phyloP scores from a whole-genome alignment of 2,888 invertebrate genomes.

The Lithophane leautieri region DNA sequence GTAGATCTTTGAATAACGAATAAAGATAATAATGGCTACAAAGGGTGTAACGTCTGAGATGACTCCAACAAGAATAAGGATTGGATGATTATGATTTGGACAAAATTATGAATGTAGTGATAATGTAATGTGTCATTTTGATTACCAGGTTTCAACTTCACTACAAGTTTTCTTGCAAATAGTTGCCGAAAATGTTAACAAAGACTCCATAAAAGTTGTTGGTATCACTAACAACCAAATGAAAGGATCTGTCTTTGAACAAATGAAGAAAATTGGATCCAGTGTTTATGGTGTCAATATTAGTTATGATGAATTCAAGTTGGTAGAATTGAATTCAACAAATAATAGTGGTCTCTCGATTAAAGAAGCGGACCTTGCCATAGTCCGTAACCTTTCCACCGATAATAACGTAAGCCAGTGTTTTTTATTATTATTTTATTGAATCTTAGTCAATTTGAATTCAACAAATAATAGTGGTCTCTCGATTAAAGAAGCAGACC shows the following conservation, averaged over 20 bases:
- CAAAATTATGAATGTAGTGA: not conserved
- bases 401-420: slow-evolving; percentile 58
- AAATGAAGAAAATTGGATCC: slow-evolving; percentile 53
- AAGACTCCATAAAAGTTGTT: slow-evolving; percentile 59
- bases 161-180: slow-evolving; percentile 68
- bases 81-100: not conserved
- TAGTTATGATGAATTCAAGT: slow-evolving; percentile 52
- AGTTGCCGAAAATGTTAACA: slow-evolving; percentile 70
- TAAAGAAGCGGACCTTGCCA: slow-evolving; percentile 56
- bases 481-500: slow-evolving; percentile 52
- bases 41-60: not conserved
- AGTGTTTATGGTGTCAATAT: slow-evolving; percentile 52
- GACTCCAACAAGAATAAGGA: too few relatives aligned
- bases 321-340: slow-evolving; percentile 12
- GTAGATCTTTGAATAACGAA: not conserved
- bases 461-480: slow-evolving; percentile 13
- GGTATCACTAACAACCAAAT: slow-evolving; percentile 52
- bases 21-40: not conserved
- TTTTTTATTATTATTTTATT: not conserved
- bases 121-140: not conserved
- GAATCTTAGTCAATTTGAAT: not conserved
- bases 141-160: slow-evolving; percentile 60
- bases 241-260: slow-evolving; percentile 49
- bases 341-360: slow-evolving; percentile 21
- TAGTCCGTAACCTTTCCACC: slow-evolving; percentile 61